Percentiles rank a stretch among this genome's conserved stretches.
phyloP scores from a whole-genome alignment of 2,888 invertebrate genomes.

The Sipunculus nudus region DNA sequence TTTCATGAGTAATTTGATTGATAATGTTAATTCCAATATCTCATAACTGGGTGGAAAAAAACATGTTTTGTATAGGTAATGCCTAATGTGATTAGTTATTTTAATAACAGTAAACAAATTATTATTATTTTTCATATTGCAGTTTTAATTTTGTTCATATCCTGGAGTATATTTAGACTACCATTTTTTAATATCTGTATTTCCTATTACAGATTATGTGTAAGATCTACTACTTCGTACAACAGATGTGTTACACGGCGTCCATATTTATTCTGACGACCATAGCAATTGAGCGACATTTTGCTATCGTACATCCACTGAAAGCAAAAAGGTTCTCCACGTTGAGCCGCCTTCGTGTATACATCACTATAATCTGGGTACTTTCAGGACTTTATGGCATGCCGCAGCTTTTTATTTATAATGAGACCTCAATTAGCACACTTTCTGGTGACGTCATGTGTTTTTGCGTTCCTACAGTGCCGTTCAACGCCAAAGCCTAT shows the following conservation, averaged over 20 bases:
- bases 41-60: too few relatives aligned
- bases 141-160: too few relatives aligned
- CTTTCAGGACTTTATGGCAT: constrained; percentile 83
- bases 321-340: constrained; percentile 85
- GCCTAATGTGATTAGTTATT: too few relatives aligned
- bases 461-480: constrained; percentile 8
- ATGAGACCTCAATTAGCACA: constrained; percentile 69
- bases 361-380: constrained; percentile 83
- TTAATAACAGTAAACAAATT: too few relatives aligned
- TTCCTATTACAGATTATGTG: constrained; percentile 71
- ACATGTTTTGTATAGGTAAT: too few relatives aligned
- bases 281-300: constrained; percentile 58
- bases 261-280: constrained; percentile 89
- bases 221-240: constrained; percentile 90
- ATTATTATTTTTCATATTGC: too few relatives aligned
- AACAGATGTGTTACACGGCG: constrained; percentile 87
- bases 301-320: constrained; percentile 75
- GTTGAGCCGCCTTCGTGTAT: constrained; percentile 76
- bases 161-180: too few relatives aligned
- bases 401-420: constrained; percentile 85
- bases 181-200: too few relatives aligned
- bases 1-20: too few relatives aligned
- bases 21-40: too few relatives aligned
- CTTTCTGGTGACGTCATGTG: too few relatives aligned
- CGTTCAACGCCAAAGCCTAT: constrained; percentile 68